Evolutionary conservation across 2,113 vertebrate species (phyloP).

Genomic region (Hirundichthys speculiger): DNA sequence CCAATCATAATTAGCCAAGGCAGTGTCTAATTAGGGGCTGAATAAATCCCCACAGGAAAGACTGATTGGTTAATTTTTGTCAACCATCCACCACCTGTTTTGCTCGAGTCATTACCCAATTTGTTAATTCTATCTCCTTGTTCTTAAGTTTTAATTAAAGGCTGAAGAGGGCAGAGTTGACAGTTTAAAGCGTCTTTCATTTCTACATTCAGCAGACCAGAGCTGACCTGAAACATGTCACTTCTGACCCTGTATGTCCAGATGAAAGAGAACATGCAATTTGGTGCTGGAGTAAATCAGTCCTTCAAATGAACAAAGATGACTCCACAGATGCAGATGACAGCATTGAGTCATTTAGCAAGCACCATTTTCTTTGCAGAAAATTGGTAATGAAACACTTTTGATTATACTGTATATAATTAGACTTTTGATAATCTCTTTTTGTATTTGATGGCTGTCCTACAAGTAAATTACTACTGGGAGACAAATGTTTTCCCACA

Average conservation of each 20-base stretch:
- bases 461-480: slow-evolving; percentile 34
- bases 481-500: slow-evolving; percentile 11
- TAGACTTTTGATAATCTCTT: no score
- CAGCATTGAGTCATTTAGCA: no score
- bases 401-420: no score
- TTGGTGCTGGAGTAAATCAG: neutral
- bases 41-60: slow-evolving; percentile 82
- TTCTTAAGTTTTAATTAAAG: slow-evolving; percentile 82
- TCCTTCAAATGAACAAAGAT: neutral
- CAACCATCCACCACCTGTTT: slow-evolving; percentile 84
- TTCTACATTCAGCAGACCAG: slow-evolving; percentile 55
- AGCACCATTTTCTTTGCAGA: no score
- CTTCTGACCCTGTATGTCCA: slow-evolving; percentile 20
- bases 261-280: neutral
- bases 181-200: slow-evolving; percentile 77
- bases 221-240: slow-evolving; percentile 51
- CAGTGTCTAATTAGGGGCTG: slow-evolving; percentile 84
- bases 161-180: slow-evolving; percentile 78
- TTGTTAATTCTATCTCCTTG: slow-evolving; percentile 82
- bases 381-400: no score
- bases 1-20: slow-evolving; percentile 85
- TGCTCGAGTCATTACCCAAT: slow-evolving; percentile 83
- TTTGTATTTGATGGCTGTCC: slow-evolving; percentile 17
- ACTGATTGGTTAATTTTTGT: slow-evolving; percentile 85
- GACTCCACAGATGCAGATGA: no score